Evolutionary conservation across 2,888 invertebrate genomes (phyloP), one percentile per base, ranked within the genome.

Genomic region (Acleris cristana): DNA sequence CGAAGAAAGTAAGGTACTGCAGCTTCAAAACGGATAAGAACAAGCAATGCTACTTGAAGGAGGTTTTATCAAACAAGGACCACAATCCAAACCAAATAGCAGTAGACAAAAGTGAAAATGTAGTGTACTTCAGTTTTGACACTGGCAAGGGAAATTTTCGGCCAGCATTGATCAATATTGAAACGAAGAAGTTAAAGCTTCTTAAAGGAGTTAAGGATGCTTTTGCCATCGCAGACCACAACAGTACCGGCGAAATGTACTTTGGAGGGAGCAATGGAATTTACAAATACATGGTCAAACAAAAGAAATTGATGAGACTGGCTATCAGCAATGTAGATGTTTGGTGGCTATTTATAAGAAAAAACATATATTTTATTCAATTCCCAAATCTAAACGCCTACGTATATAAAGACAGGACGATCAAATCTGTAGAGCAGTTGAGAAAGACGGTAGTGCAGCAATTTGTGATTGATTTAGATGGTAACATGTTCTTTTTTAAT

Each of bases 221-320:
- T 45, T 91, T 88, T 73, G 90, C 90, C 0, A 81, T 90, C 60
- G 72, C 89, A 10, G 77, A 74, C 55, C 83, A 89, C 63, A 71
- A 76, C 0, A 21, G 12, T 0, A 76, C 71, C 0, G 78, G 75
- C 12, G 84, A 86, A 23, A 81, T 90, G 26, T 90, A 85, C 71
- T 90, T 91, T 62, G 91, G 90, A 2, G 91, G 91, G 0, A 89
- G 85, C 64, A 78, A 87, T 55, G 91, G 91, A 0, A 86, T 91
- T 58, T 90, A 90, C 73, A 88, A 74, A 73, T 90, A 88, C 73
- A 79, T 78, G 51, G 71, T 85, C 0, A 16, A 5, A 0, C 48
- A 65, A 0, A 88, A 82, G 65, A 76, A 65, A 6, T 73, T 90
- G 19, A 80, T 79, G 44, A 77, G 84, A 18, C 72, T 90, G 0